These are phyloP conservation scores for Falco novaeseelandiae DNA, from an alignment of 2,797 vertebrate genomes.

Conservation along the genomic window DNA sequence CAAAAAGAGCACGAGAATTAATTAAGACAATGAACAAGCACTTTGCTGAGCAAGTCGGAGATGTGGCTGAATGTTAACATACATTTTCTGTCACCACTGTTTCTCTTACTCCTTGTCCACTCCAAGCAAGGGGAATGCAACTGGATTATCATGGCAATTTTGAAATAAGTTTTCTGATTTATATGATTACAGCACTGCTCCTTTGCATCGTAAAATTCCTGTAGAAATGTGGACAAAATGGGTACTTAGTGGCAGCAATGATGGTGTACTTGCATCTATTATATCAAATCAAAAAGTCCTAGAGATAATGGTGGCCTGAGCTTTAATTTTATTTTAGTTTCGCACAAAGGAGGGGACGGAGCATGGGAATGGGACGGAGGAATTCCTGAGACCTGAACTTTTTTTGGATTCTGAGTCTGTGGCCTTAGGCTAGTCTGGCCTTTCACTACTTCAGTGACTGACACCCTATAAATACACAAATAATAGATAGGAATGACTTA, in stretches of 20 bases:
- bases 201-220: background rate
- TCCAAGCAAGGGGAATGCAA: background rate
- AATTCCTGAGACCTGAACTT: slow-evolving; percentile 40
- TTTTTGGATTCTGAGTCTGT: background rate
- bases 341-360: background rate
- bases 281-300: background rate
- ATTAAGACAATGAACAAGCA: background rate
- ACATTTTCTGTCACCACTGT: background rate
- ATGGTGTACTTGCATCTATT: background rate
- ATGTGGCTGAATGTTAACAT: background rate
- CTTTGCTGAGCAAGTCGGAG: background rate
- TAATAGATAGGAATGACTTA: slow-evolving; percentile 47
- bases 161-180: background rate
- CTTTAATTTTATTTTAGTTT: background rate
- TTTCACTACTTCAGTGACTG: slow-evolving; percentile 9
- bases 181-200: background rate
- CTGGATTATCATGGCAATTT: background rate
- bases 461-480: slow-evolving; percentile 64
- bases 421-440: slow-evolving; percentile 41
- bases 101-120: background rate
- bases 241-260: background rate
- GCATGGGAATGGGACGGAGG: slow-evolving; percentile 3
- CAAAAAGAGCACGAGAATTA: background rate
- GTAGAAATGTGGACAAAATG: background rate
- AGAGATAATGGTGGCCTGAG: background rate